These are phyloP conservation scores for Amia ocellicauda DNA, from an alignment of 2,113 vertebrate genomes.

Conservation along the genomic window DNA sequence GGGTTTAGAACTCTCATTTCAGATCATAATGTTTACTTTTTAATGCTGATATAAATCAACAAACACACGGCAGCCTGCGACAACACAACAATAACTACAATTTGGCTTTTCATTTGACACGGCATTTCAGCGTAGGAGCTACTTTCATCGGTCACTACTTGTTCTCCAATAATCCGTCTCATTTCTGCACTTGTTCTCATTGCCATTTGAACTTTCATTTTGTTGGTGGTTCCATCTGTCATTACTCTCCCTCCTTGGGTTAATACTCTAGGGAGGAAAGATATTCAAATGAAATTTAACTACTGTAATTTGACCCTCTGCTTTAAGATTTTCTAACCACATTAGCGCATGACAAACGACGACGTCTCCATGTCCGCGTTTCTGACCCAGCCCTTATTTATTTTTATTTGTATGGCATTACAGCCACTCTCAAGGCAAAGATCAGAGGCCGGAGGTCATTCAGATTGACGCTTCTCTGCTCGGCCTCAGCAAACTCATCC, in stretches of 20 bases:
- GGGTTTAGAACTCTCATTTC: no score
- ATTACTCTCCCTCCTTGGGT: neutral
- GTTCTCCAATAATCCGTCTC: no score
- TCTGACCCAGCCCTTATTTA: neutral
- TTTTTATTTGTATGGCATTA: slow-evolving; percentile 11
- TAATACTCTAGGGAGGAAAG: neutral
- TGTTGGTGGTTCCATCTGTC: slow-evolving; percentile 5
- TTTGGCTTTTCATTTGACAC: no score
- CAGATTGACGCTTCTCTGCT: neutral
- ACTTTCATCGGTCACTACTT: no score
- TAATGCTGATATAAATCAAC: no score
- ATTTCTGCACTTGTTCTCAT: neutral
- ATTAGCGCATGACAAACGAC: neutral
- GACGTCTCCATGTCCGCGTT: neutral
- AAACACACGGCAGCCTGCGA: no score
- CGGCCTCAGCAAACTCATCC: no score
- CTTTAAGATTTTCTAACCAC: neutral
- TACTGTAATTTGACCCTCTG: slow-evolving; percentile 3
- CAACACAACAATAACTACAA: no score
- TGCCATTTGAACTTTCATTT: neutral
- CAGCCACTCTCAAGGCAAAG: neutral
- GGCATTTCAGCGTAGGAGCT: no score
- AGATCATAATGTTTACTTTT: no score
- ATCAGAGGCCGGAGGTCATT: neutral
- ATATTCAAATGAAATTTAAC: slow-evolving; percentile 14